A percentile compares a stretch with the other conserved stretches of the same genome.
phyloP scores from a whole-genome alignment of 2,888 invertebrate genomes.

The Monochamus alternatus region DNA sequence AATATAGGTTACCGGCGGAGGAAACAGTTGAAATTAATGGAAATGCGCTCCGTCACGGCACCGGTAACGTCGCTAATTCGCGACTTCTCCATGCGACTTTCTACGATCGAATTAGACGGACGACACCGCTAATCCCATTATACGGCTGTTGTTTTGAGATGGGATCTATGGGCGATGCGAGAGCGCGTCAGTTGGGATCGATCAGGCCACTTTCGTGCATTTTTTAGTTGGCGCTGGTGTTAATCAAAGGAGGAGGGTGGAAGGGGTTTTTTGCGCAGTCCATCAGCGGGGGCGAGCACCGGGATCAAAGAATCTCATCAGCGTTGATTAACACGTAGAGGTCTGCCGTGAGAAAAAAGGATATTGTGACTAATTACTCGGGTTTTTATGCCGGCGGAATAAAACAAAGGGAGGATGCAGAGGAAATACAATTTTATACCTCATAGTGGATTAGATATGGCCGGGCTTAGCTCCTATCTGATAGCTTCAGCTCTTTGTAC shows the following conservation, averaged over 20 bases:
- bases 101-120: neutral
- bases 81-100: neutral
- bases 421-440: too few relatives aligned
- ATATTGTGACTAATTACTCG: neutral
- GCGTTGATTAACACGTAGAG: neutral
- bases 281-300: neutral
- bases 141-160: neutral
- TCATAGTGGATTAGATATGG: too few relatives aligned
- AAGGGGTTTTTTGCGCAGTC: constrained; percentile 1
- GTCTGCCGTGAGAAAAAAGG: neutral
- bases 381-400: neutral
- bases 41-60: constrained; percentile 1
- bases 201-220: constrained; percentile 2
- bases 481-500: too few relatives aligned
- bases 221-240: neutral
- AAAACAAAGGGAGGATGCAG: neutral
- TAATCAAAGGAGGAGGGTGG: constrained; percentile 16
- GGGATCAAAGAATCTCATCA: neutral
- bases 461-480: too few relatives aligned
- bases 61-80: constrained; percentile 12
- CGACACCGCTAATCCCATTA: constrained; percentile 6
- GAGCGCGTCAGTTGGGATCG: neutral
- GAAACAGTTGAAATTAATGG: constrained; percentile 11
- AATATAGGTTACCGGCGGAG: constrained; percentile 8
- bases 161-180: constrained; percentile 6